Evolutionary conservation across 2,797 vertebrate genomes (phyloP).

Genomic region (Lithobates pipiens): DNA sequence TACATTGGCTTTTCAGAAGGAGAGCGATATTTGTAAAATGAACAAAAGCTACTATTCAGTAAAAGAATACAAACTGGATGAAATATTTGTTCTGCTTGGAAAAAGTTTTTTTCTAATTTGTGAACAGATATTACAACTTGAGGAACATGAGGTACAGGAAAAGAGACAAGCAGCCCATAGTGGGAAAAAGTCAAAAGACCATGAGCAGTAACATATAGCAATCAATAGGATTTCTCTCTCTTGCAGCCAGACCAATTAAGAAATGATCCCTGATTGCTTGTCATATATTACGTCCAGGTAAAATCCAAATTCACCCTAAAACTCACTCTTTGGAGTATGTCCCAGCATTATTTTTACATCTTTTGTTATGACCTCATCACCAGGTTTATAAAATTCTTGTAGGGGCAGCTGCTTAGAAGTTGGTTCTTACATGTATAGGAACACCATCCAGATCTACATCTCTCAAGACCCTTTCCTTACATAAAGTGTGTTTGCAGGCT

Average conservation of each 20-base stretch:
- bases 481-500: neutral
- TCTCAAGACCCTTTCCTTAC: neutral
- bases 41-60: slow-evolving; percentile 37
- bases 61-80: slow-evolving; percentile 19
- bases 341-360: too few species aligned
- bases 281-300: too few species aligned
- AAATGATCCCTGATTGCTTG: too few species aligned
- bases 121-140: neutral
- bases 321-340: too few species aligned
- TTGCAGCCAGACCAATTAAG: too few species aligned
- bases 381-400: neutral
- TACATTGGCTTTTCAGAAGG: slow-evolving; percentile 61
- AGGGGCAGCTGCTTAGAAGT: neutral
- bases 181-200: too few species aligned
- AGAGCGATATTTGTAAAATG: slow-evolving; percentile 58
- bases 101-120: neutral
- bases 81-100: slow-evolving; percentile 10
- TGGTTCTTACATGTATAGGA: neutral
- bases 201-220: too few species aligned
- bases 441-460: neutral
- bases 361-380: neutral
- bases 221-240: too few species aligned
- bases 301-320: too few species aligned
- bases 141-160: too few species aligned
- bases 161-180: too few species aligned